These are phyloP conservation scores for Phengaris arion DNA, from an alignment of 2,888 invertebrate species.

Conservation along the genomic window DNA sequence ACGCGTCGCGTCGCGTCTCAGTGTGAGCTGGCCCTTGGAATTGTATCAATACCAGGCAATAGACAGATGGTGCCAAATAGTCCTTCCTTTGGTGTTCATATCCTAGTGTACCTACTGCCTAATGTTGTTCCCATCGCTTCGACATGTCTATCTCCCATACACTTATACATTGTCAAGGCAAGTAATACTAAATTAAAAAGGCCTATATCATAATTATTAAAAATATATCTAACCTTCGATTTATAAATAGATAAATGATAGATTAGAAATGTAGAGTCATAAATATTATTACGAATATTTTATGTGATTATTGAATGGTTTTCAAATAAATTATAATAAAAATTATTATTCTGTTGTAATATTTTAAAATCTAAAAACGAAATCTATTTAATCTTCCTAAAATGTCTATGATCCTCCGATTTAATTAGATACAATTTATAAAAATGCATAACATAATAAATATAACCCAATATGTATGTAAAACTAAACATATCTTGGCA, in stretches of 20 bases:
- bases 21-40: conserved; percentile 24
- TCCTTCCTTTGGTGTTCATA: conserved; percentile 42
- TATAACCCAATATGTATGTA: too few relatives aligned
- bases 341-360: neutral
- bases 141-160: conserved; percentile 30
- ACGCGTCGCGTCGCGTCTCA: too few relatives aligned
- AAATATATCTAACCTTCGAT: neutral
- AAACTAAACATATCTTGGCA: conserved; percentile 30
- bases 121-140: conserved; percentile 31
- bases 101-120: conserved; percentile 27
- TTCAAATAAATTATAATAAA: neutral
- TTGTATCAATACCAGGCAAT: conserved; percentile 37
- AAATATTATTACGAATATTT: neutral
- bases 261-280: conserved; percentile 10
- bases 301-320: neutral
- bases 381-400: conserved; percentile 4
- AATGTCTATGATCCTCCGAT: neutral
- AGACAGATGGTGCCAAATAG: conserved; percentile 43
- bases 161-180: neutral
- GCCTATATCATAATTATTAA: conserved; percentile 16
- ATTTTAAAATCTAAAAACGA: neutral
- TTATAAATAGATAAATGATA: conserved; percentile 7
- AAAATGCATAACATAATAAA: too few relatives aligned
- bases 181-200: conserved; percentile 17
- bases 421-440: neutral